These are phyloP conservation scores for Patella depressa DNA, from an alignment of 2,888 invertebrate species.

Conservation along the genomic window DNA sequence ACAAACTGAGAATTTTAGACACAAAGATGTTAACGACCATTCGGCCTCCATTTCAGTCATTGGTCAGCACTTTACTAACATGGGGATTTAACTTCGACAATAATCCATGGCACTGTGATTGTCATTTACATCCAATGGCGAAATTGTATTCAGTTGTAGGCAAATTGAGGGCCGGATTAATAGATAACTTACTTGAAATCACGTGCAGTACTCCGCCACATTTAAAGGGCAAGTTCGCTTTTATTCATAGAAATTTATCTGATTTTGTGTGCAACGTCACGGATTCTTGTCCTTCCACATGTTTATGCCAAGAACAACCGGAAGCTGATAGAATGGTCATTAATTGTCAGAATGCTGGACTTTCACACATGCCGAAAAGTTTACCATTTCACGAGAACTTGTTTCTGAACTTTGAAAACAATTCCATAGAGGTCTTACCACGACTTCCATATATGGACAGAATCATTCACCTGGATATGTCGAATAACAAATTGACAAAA, in stretches of 20 bases:
- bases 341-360: not conserved
- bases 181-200: not conserved
- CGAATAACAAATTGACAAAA: not conserved
- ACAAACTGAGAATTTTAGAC: too few species aligned
- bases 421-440: not conserved
- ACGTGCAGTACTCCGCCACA: not conserved
- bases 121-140: not conserved
- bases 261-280: not conserved
- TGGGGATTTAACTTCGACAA: not conserved
- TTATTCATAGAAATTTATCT: not conserved
- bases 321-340: not conserved
- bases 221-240: not conserved
- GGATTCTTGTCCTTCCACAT: not conserved
- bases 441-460: not conserved
- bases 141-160: not conserved
- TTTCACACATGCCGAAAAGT: not conserved
- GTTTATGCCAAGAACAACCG: not conserved
- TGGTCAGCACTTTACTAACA: not conserved
- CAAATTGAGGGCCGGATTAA: not conserved
- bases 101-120: not conserved
- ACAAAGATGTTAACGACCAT: too few species aligned
- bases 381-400: not conserved
- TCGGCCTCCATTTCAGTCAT: too few species aligned
- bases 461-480: not conserved
- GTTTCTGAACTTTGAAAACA: not conserved